Conservation (phyloP, 2,888 invertebrate species). For the Coenonympha glycerion region DNA sequence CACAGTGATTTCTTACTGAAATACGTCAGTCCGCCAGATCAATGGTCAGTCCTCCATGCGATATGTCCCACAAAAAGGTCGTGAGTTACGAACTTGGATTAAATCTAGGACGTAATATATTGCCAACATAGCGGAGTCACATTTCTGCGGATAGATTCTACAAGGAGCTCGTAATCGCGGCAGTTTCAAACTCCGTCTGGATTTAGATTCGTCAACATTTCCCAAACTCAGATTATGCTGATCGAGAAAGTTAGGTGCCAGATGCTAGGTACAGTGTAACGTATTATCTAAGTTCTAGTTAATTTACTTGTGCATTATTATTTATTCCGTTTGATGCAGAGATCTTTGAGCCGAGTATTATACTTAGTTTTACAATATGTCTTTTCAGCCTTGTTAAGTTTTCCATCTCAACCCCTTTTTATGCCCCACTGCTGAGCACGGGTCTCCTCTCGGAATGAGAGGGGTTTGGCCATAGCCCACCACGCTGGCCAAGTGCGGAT, state of each 20-base stretch:
- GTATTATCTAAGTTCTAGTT: background rate
- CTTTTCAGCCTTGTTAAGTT: too few species aligned
- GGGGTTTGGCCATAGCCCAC: too few species aligned
- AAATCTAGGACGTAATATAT: background rate
- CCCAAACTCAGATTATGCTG: constrained; percentile 10
- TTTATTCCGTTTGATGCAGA: too few species aligned
- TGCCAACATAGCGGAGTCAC: background rate
- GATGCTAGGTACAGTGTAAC: constrained; percentile 4
- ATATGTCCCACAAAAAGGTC: background rate
- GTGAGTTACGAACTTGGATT: background rate
- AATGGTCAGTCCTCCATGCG: background rate
- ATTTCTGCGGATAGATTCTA: constrained; percentile 2
- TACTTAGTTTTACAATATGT: too few species aligned
- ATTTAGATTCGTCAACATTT: constrained; percentile 13
- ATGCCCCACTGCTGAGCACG: too few species aligned
- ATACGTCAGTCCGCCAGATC: background rate
- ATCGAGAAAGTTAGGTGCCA: constrained; percentile 10
- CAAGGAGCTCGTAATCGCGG: constrained; percentile 19
- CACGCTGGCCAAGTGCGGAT: too few species aligned
- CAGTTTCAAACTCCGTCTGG: constrained; percentile 9
- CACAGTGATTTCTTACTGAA: too few species aligned
- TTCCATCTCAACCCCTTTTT: too few species aligned
- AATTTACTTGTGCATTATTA: background rate
- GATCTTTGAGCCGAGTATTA: too few species aligned
- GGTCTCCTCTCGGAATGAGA: too few species aligned